These are phyloP conservation scores for Anoncus sp. DNA, from an alignment of 2,888 invertebrate genomes.

Conservation along the genomic window DNA sequence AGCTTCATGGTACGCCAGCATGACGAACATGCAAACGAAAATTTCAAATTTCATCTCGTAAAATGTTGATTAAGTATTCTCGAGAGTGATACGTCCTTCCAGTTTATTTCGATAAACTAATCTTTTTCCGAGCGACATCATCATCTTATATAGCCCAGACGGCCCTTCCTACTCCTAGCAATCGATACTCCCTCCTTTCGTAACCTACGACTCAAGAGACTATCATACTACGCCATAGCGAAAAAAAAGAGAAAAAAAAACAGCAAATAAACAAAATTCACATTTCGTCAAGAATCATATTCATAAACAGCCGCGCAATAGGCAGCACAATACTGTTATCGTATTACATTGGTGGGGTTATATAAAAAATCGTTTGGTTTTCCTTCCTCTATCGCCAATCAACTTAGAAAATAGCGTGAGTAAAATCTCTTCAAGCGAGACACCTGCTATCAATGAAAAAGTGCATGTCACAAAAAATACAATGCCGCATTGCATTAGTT, in stretches of 20 bases:
- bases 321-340: no score
- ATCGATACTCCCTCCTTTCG: not conserved
- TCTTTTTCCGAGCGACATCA: not conserved
- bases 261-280: no score
- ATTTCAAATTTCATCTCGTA: constrained; percentile 6
- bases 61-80: not conserved
- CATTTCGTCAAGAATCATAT: no score
- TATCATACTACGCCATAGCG: not conserved
- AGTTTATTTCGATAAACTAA: not conserved
- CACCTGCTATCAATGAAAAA: no score
- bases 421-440: no score
- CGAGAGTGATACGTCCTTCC: not conserved
- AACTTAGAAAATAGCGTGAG: no score
- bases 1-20: constrained; percentile 13
- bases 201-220: not conserved
- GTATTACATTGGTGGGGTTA: no score
- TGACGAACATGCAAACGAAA: not conserved
- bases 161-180: not conserved
- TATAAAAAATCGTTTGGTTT: no score
- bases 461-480: no score
- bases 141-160: not conserved
- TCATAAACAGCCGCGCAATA: no score
- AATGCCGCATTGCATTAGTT: no score
- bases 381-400: not conserved
- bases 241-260: no score